Conservation (phyloP, 2,113 vertebrate species). For the Marcusenius ussheri region DNA sequence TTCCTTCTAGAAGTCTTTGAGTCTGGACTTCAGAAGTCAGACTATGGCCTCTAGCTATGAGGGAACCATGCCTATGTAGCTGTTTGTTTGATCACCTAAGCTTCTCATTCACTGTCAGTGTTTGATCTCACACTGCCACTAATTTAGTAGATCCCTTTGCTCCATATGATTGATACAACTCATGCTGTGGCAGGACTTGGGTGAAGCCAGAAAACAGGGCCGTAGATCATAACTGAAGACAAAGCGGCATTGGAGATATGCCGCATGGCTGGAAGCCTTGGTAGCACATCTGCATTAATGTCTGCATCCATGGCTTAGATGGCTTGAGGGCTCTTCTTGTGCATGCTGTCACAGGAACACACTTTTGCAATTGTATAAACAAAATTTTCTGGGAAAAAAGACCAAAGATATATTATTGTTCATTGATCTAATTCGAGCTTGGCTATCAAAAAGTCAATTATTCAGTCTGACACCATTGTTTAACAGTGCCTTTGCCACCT, state of each 20-base stretch:
- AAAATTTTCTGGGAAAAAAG: background rate
- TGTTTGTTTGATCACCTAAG: background rate
- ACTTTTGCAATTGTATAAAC: background rate
- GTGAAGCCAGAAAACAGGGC: background rate
- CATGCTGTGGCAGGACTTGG: background rate
- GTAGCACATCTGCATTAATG: background rate
- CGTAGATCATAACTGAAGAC: background rate
- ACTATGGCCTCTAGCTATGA: background rate
- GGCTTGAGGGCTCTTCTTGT: background rate
- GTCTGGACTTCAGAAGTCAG: background rate
- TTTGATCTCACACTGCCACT: background rate
- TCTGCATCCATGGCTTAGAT: background rate
- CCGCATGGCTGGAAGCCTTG: background rate
- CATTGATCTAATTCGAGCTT: background rate
- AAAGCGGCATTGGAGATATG: background rate
- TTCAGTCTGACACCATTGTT: background rate
- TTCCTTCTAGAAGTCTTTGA: background rate
- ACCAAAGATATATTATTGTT: background rate
- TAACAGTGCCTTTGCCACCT: background rate
- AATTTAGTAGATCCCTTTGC: background rate
- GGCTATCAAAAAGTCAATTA: background rate
- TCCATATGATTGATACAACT: background rate
- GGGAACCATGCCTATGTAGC: background rate
- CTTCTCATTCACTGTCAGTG: background rate
- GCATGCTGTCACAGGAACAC: background rate